These are phyloP conservation scores for Rhynchonycteris naso DNA, from an alignment of 2,797 vertebrate genomes.

Conservation along the genomic window DNA sequence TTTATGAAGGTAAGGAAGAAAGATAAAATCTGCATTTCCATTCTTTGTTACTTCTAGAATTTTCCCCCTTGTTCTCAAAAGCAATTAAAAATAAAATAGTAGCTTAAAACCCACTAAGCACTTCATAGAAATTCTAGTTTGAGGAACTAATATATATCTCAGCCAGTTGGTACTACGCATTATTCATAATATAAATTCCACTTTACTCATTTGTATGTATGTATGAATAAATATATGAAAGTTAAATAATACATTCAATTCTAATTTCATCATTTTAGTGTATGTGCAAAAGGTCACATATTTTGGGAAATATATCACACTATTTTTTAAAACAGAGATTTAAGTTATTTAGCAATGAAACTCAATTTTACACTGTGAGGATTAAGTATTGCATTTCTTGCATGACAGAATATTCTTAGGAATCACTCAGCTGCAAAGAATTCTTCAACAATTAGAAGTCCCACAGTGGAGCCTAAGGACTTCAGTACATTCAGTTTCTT, in stretches of 20 bases:
- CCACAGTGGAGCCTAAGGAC: background rate
- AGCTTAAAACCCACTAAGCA: constrained; percentile 36
- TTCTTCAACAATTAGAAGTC: constrained; percentile 40
- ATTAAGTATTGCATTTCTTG: constrained; percentile 64
- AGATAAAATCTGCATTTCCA: background rate
- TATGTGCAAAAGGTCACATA: background rate
- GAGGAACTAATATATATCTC: constrained; percentile 1
- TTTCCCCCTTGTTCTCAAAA: constrained; percentile 29
- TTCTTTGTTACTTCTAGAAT: constrained; percentile 16
- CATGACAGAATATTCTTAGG: constrained; percentile 39
- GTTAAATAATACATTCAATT: constrained; percentile 40
- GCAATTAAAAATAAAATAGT: constrained; percentile 45
- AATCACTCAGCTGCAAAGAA: constrained; percentile 64
- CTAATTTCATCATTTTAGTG: constrained; percentile 46
- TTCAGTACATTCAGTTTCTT: constrained; percentile 59
- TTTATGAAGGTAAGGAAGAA: background rate
- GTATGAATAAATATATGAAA: constrained; percentile 57
- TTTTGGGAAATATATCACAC: constrained; percentile 1
- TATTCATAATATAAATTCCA: background rate
- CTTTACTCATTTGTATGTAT: constrained; percentile 34
- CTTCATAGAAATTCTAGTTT: constrained; percentile 57
- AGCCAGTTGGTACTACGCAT: background rate
- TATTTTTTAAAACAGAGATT: constrained; percentile 59
- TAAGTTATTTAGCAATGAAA: constrained; percentile 58
- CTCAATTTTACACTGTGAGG: constrained; percentile 43